Evolutionary conservation across 2,113 vertebrate genomes (phyloP), one percentile per base, ranked within the genome.

Genomic region (Penelope pileata): DNA sequence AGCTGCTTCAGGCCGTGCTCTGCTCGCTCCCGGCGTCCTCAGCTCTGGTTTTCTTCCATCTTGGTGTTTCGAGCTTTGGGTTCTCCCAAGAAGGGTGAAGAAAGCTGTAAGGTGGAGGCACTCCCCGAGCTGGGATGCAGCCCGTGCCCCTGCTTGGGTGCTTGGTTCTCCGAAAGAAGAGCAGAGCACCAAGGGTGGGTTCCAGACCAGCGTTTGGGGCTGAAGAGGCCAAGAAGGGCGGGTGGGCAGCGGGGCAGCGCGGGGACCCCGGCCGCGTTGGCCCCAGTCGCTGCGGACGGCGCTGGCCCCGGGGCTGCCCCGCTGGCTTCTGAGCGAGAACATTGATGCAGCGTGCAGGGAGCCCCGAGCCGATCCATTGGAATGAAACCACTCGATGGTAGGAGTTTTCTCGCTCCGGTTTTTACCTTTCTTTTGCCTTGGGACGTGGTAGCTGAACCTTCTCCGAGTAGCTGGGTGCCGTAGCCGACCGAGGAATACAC

Each of bases 391-490:
- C 92, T 91, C 78, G 2, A 15, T 9, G 63, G 83, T 26, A 66
- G 72, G 89, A 93, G 91, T 74, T 50, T 76, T 94, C 83, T 59
- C 58, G 58, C 88, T 87, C 59, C 92, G 3, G 64, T 60, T 95
- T 94, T 87, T 86, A 86, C 72, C 53, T 89, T 82, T 45, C 68
- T 72, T 92, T 95, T 78, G 88, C 92, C 90, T 93, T 84, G 36
- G 80, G 45, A 90, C 91, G 91, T 79, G 86, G 69, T 88, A 88
- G 95, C 75, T 62, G 90, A 68, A 38, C 72, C 58, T 83, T 88
- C 86, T 90, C 84, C 22, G 50, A 79, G 83, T 88, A 83, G 78
- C 68, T 90, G 16, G 74, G 76, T 88, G 40, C 80, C 86, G 38
- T 74, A 94, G 77, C 68, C 82, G 74, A 64, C 70, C 70, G 88